These are phyloP conservation scores for Drosophila elegans DNA, from an alignment of 1,140 invertebrate species.

Conservation along the genomic window DNA sequence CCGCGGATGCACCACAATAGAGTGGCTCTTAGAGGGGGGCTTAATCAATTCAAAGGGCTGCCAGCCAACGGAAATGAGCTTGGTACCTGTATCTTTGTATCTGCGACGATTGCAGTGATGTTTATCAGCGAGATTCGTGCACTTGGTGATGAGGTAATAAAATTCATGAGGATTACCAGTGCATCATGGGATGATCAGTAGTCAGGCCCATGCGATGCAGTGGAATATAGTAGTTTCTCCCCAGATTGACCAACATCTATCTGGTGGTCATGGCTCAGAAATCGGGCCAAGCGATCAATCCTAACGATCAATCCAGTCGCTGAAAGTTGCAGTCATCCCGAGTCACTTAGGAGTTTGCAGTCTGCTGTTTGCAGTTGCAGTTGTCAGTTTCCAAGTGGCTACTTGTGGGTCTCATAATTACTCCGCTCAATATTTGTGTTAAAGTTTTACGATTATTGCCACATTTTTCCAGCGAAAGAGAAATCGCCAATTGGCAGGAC, in stretches of 20 bases:
- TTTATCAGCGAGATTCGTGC: conserved; percentile 52
- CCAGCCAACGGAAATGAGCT: conserved; percentile 65
- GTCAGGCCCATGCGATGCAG: neutral
- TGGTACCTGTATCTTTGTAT: conserved; percentile 37
- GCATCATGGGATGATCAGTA: conserved; percentile 18
- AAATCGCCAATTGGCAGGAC: conserved; percentile 68
- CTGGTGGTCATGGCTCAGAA: conserved; percentile 40
- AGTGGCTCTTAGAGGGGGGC: conserved; percentile 24
- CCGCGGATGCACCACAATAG: conserved; percentile 39
- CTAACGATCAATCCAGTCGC: conserved; percentile 31
- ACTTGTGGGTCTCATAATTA: conserved; percentile 69
- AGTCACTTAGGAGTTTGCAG: conserved; percentile 28
- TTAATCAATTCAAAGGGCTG: conserved; percentile 62
- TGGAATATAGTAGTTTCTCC: neutral
- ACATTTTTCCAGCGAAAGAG: conserved; percentile 75
- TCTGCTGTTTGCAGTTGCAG: neutral
- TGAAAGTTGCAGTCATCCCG: conserved; percentile 45
- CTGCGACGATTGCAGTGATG: conserved; percentile 34
- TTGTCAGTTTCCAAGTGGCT: conserved; percentile 26
- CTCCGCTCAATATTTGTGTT: conserved; percentile 76
- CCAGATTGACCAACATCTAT: conserved; percentile 28
- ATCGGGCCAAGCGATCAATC: conserved; percentile 41
- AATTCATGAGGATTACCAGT: conserved; percentile 41
- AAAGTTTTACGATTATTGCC: conserved; percentile 79
- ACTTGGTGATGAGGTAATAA: conserved; percentile 33